Evolutionary conservation across 2,113 vertebrate genomes (phyloP), one percentile per base, ranked within the genome.

Genomic region (Xiphorhynchus elegans): DNA sequence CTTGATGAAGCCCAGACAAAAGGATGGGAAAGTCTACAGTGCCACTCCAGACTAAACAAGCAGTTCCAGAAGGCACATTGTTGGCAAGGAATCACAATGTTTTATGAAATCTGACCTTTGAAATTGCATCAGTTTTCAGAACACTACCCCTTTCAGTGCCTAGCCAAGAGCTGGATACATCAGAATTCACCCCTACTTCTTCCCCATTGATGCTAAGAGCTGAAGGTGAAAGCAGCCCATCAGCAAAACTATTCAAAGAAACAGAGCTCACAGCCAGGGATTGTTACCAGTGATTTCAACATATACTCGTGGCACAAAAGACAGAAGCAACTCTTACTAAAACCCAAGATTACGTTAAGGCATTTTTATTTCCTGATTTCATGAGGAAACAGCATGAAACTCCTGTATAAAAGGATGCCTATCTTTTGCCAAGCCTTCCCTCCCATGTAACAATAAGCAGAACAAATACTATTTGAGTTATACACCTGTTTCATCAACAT

Each of bases 61-160:
- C 40, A 67, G 67, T 42, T 90, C n/a, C 75, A 91, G 70, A 79
- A 91, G 31, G 55, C 20, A 58, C 17, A 24, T 63, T 83, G 86
- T 11, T 69, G 67, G n/a, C 37, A 42, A 62, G 1, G 11, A 89
- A 92, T 78, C 56, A 92, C 52, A 64, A 63, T 47, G 40, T 55
- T 90, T 88, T 68, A 94, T 39, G 29, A 52, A n/a, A 68, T 82
- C 37, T 91, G 94, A 91, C 87, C 89, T 95, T 95, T 95, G 78
- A 84, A 95, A 89, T 8, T 15, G 17, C 55, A 87, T 72, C 76
- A 72, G 68, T 52, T 80, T 78, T 72, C 89, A 92, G 91, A 75
- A 84, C 69, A 33, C 35, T 75, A 37, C 75, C 84, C 49, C 44
- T 82, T 94, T 84, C 87, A 64, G 56, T 56, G 64, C 74, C 56